Evolutionary conservation across 1,140 invertebrate species (phyloP).

Genomic region (Musca domestica): DNA sequence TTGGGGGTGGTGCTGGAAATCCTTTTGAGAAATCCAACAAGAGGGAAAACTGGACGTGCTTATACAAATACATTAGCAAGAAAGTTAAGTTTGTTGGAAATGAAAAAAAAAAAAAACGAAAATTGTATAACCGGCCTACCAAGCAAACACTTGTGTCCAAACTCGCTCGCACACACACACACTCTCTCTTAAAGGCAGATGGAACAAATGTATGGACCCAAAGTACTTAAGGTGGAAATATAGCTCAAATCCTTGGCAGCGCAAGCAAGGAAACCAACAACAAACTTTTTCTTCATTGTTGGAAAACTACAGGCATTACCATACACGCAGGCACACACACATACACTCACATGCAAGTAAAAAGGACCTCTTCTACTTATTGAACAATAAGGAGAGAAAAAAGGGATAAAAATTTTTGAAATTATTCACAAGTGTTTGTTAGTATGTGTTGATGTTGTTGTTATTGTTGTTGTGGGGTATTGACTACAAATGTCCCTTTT

Average conservation of each 20-base stretch:
- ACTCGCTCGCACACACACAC: not conserved
- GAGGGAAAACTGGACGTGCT: no score
- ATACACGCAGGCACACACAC: conserved; percentile 3
- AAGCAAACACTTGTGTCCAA: not conserved
- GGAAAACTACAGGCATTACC: not conserved
- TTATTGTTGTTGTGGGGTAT: not conserved
- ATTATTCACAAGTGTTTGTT: conserved; percentile 23
- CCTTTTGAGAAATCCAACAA: no score
- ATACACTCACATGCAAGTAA: not conserved
- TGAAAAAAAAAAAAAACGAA: no score
- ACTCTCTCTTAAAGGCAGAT: not conserved
- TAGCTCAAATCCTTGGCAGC: not conserved
- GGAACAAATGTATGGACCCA: not conserved
- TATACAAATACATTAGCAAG: no score
- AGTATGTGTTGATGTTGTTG: conserved; percentile 17
- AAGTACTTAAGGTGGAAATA: conserved; percentile 13
- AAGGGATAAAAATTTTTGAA: conserved; percentile 15
- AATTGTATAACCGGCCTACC: no score
- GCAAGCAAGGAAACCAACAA: not conserved
- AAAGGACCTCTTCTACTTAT: not conserved
- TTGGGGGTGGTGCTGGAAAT: no score
- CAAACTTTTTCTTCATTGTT: not conserved
- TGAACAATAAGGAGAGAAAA: not conserved
- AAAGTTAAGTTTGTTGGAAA: no score
- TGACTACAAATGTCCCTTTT: not conserved